phyloP scores from a whole-genome alignment of 2,113 vertebrate genomes.

The Pedionomus torquatus region DNA sequence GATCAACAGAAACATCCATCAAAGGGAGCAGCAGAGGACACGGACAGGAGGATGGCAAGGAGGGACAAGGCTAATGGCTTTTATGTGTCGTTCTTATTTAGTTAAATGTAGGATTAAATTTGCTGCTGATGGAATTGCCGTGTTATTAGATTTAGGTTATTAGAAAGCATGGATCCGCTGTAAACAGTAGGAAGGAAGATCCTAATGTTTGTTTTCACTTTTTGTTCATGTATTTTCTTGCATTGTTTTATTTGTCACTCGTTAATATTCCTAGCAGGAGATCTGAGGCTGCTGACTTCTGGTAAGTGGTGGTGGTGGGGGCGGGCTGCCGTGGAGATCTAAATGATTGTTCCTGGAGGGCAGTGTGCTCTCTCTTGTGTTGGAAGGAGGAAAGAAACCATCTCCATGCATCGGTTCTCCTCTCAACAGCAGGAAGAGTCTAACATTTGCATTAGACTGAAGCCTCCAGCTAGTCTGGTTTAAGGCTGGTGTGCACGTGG shows the following conservation, averaged over 20 bases:
- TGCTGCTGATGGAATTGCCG: not conserved
- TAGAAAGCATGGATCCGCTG: not conserved
- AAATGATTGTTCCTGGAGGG: not conserved
- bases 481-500: not conserved
- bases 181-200: not conserved
- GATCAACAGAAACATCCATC: not conserved
- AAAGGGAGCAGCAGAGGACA: not conserved
- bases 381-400: not conserved
- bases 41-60: not conserved
- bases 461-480: not conserved
- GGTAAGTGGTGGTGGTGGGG: not conserved
- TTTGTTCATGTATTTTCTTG: not conserved
- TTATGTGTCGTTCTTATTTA: not conserved
- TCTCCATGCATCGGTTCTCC: not conserved
- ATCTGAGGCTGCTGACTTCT: not conserved
- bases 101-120: not conserved
- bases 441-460: not conserved
- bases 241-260: not conserved
- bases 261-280: not conserved
- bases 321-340: not conserved
- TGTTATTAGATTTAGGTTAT: not conserved
- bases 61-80: not conserved
- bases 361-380: not conserved
- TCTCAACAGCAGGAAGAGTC: not conserved
- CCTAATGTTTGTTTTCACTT: not conserved